A percentile compares a stretch with the other conserved stretches of the same genome.
Conservation (phyloP, 2,113 vertebrate genomes). For the Cebidichthys violaceus region DNA sequence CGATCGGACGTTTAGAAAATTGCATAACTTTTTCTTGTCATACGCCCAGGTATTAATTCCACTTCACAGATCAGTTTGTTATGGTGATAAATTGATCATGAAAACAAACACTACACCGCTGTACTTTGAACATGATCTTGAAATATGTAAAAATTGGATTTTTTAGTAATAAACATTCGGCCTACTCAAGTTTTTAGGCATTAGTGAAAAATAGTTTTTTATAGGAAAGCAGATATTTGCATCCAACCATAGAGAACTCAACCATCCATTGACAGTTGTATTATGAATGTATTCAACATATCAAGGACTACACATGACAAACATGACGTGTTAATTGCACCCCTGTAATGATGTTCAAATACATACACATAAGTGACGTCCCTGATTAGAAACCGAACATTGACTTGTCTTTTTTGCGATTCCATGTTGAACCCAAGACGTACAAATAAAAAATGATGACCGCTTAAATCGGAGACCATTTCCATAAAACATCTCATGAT, state of each 20-base stretch:
- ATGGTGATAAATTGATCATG: background rate
- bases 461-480: background rate
- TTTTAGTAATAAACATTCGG: background rate
- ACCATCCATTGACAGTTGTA: background rate
- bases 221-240: background rate
- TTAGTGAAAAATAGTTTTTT: background rate
- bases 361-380: background rate
- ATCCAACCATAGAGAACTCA: background rate
- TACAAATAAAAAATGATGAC: background rate
- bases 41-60: background rate
- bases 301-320: background rate
- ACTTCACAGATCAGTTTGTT: background rate
- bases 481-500: constrained; percentile 27
- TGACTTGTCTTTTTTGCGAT: background rate
- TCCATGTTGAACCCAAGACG: background rate
- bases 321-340: background rate
- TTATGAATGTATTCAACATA: background rate
- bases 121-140: background rate
- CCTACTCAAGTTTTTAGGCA: background rate
- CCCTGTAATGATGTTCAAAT: background rate
- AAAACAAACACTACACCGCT: background rate
- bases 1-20: background rate
- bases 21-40: background rate
- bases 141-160: background rate
- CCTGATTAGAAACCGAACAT: background rate